Conservation (phyloP, 2,797 vertebrate species). For the Pangasius mekongensis region DNA sequence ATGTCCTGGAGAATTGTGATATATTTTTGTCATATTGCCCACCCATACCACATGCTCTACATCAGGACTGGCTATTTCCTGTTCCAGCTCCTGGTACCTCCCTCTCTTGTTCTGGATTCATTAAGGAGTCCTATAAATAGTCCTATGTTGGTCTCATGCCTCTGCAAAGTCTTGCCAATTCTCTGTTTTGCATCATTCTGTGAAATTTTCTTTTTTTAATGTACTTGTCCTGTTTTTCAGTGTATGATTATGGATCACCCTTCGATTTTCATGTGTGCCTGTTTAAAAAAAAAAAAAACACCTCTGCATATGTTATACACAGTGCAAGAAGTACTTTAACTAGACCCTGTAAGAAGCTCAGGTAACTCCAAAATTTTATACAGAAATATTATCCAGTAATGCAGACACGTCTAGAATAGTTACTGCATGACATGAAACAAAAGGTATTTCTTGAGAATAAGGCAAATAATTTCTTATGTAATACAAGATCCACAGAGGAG, state of each 20-base stretch:
- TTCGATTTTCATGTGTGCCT: background rate
- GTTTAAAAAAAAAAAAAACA: background rate
- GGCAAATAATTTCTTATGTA: background rate
- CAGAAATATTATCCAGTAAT: background rate
- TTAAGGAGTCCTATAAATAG: background rate
- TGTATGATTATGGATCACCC: background rate
- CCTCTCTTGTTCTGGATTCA: background rate
- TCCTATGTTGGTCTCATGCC: background rate
- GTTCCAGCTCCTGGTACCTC: background rate
- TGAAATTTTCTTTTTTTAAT: background rate
- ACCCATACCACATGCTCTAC: background rate
- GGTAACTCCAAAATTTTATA: background rate
- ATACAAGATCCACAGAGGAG: background rate
- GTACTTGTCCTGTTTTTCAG: background rate
- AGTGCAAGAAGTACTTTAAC: background rate
- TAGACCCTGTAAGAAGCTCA: background rate
- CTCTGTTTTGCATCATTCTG: background rate
- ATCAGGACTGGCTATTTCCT: background rate
- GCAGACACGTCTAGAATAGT: background rate
- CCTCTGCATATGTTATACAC: background rate
- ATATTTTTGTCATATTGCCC: background rate
- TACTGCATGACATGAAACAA: background rate
- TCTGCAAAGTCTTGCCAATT: background rate
- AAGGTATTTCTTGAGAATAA: background rate
- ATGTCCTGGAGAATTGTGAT: background rate